Percentiles rank a stretch among this genome's conserved stretches.
These are phyloP conservation scores for Chiloscyllium plagiosum DNA, from an alignment of 2,113 vertebrate species.

Conservation along the genomic window DNA sequence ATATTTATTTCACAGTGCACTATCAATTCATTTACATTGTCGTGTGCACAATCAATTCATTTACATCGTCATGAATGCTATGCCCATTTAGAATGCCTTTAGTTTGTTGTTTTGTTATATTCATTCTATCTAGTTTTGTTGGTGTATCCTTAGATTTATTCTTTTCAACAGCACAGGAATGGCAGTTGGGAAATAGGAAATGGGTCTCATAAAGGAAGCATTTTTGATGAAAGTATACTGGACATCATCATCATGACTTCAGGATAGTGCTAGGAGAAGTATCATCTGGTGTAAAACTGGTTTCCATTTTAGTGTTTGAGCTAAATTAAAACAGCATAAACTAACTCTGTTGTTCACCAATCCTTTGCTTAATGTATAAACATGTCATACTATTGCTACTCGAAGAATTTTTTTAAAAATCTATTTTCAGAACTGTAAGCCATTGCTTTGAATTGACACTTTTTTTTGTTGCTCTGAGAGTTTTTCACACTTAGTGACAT, in stretches of 20 bases:
- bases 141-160: too few species aligned
- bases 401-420: not conserved
- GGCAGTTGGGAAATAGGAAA: not conserved
- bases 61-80: too few species aligned
- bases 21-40: too few species aligned
- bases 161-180: not conserved
- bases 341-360: not conserved
- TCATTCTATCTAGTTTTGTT: too few species aligned
- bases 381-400: not conserved
- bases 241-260: not conserved
- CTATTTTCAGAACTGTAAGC: not conserved
- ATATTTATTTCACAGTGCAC: too few species aligned
- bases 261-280: not conserved
- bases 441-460: not conserved
- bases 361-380: not conserved
- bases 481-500: not conserved
- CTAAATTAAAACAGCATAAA: not conserved
- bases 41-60: too few species aligned
- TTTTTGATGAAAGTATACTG: not conserved
- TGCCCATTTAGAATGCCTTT: too few species aligned
- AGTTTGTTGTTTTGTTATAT: too few species aligned
- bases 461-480: not conserved
- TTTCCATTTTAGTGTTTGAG: not conserved
- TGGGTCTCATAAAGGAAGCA: not conserved
- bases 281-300: not conserved